A percentile compares a stretch with the other conserved stretches of the same genome.
phyloP scores from a whole-genome alignment of 2,797 vertebrate genomes.

The Arremon aurantiirostris region DNA sequence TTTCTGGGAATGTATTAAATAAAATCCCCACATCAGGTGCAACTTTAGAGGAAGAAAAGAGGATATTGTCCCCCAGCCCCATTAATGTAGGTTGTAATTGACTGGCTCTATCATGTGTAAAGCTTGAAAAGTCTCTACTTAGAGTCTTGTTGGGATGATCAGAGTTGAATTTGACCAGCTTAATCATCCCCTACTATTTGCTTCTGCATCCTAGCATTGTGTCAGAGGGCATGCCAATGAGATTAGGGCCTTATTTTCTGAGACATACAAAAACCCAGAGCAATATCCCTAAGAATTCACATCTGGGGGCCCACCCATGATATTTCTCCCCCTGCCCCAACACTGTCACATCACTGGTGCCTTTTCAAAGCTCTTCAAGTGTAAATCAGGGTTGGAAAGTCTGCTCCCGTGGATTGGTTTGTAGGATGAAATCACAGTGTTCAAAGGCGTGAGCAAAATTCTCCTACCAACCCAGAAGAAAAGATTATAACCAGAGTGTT shows the following conservation, averaged over 20 bases:
- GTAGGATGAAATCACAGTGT: background rate
- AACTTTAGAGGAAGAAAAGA: background rate
- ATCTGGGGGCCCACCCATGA: background rate
- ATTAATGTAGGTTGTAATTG: background rate
- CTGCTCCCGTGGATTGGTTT: accelerated
- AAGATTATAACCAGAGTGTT: background rate
- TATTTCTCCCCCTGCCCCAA: background rate
- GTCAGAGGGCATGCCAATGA: background rate
- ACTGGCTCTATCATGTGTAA: background rate
- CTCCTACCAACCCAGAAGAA: background rate
- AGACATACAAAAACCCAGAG: background rate
- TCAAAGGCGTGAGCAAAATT: background rate
- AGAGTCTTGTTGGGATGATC: background rate
- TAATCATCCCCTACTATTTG: background rate
- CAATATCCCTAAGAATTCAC: background rate
- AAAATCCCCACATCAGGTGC: background rate
- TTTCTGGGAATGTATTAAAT: background rate
- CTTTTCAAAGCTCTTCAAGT: background rate
- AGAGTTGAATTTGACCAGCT: background rate
- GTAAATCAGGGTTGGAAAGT: background rate
- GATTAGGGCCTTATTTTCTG: background rate
- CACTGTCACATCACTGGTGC: background rate
- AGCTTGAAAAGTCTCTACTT: background rate
- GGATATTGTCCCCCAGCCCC: accelerated
- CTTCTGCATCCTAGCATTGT: background rate